phyloP scores from a whole-genome alignment of 2,113 vertebrate genomes.

The Canis aureus region DNA sequence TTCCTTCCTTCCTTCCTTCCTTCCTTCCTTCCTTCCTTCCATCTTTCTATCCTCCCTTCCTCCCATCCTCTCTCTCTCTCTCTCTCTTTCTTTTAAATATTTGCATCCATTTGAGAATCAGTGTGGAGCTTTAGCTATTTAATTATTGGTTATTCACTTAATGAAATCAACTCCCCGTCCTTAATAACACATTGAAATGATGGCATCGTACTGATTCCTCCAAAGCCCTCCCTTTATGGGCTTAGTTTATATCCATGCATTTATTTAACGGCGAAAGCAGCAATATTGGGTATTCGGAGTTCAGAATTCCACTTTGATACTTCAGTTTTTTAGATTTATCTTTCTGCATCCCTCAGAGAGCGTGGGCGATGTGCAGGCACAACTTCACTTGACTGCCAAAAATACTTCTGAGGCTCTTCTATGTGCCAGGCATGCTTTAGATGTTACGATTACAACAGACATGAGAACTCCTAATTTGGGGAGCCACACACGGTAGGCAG shows the following conservation, averaged over 20 bases:
- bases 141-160: not conserved
- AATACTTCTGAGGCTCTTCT: accelerated
- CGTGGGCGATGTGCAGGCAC: too few relatives aligned
- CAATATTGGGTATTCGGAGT: accelerated
- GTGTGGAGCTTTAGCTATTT: not conserved
- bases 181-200: not conserved
- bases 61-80: too few relatives aligned
- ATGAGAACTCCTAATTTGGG: not conserved
- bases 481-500: not conserved
- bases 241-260: accelerated
- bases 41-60: too few relatives aligned
- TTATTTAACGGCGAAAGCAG: not conserved
- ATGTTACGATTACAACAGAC: accelerated
- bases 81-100: not conserved
- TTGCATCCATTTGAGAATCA: not conserved
- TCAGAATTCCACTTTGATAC: accelerated
- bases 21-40: too few relatives aligned
- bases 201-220: accelerated
- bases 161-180: accelerated
- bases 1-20: too few relatives aligned
- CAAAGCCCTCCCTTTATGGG: not conserved
- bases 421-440: accelerated
- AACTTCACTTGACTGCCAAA: accelerated
- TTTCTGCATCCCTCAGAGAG: accelerated
- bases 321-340: accelerated